Base-by-base conservation (phyloP, 2,888 invertebrate species). In the Acholoe squamosa region DNA sequence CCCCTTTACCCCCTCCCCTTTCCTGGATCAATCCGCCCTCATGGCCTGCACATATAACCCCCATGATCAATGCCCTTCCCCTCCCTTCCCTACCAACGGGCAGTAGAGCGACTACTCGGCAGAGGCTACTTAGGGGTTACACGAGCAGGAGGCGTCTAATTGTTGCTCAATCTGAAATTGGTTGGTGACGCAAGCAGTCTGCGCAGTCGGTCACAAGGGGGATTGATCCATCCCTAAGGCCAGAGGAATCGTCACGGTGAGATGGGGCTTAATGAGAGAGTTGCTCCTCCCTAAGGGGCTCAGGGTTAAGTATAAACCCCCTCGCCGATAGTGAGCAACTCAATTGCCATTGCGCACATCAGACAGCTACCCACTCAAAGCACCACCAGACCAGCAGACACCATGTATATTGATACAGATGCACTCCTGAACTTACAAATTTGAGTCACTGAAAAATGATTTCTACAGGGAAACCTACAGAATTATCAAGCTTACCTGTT, bases 111-210 rank as follows among this genome's bases (percentile, higher is more conserved):
- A 43, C 3, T 7, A 43, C 5, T 3, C 5, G n/a, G n/a, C n/a
- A n/a, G 54, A 61, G 61, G 61, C 61, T 61, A 61, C 61, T 61
- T 61, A 61, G 61, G 61, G 43, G 61, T 61, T 61, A 61, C 61
- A 61, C 61, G n/a, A n/a, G n/a, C 7, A 19, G 61, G 22, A 61
- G 61, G 61, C 61, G 61, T 28, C 71, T 71, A 71, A 71, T 71
- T 71, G 71, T 71, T 71, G 71, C 14, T 71, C 71, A 71, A 71
- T 71, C 71, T 71, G 71, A 71, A 25, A 71, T 71, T 71, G 71
- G 71, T 71, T 0, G 71, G 71, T 71, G 71, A 71, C 71, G 71
- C 71, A 71, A 71, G 25, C 28, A 14, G 28, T 22, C 28, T 14
- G 71, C 31, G 71, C 5, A 28, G 25, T 5, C 5, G 71, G 71